Percentiles rank a stretch among this genome's conserved stretches.
Conservation (phyloP, 1,140 invertebrate species). For the Listronotus bonariensis region DNA sequence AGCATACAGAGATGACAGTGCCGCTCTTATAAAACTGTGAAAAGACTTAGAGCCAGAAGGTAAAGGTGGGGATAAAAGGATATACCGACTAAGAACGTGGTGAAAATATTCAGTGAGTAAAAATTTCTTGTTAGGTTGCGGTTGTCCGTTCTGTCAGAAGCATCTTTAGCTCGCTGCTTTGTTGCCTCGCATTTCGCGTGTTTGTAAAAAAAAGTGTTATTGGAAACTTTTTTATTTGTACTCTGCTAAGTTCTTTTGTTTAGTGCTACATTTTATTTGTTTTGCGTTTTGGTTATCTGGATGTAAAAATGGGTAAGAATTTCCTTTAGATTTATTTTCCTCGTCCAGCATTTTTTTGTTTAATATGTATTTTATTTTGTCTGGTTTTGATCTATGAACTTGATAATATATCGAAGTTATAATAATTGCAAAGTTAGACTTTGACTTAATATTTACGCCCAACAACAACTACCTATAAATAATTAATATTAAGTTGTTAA, state of each 20-base stretch:
- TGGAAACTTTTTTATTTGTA: too few relatives aligned
- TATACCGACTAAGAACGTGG: constrained; percentile 11
- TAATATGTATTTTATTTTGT: not conserved
- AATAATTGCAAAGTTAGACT: not conserved
- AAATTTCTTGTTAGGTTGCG: not conserved
- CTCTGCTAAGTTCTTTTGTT: too few relatives aligned
- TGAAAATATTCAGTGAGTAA: constrained; percentile 2
- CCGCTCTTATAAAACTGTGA: constrained; percentile 1
- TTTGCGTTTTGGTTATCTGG: not conserved
- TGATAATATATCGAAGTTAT: too few relatives aligned
- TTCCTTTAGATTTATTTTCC: too few relatives aligned
- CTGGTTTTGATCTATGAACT: too few relatives aligned
- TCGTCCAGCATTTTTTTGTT: constrained; percentile 1
- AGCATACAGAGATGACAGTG: not conserved
- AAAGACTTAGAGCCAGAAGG: not conserved
- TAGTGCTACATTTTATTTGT: not conserved
- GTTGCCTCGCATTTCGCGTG: not conserved
- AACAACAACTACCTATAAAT: too few relatives aligned
- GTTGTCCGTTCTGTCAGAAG: not conserved
- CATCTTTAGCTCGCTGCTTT: not conserved
- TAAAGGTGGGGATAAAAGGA: not conserved
- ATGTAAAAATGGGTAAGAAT: constrained; percentile 12
- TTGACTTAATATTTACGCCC: not conserved
- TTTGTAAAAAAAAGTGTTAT: too few relatives aligned
- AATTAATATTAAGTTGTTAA: too few relatives aligned